Conservation (phyloP, 2,888 invertebrate species). For the Osmoderma eremita region DNA sequence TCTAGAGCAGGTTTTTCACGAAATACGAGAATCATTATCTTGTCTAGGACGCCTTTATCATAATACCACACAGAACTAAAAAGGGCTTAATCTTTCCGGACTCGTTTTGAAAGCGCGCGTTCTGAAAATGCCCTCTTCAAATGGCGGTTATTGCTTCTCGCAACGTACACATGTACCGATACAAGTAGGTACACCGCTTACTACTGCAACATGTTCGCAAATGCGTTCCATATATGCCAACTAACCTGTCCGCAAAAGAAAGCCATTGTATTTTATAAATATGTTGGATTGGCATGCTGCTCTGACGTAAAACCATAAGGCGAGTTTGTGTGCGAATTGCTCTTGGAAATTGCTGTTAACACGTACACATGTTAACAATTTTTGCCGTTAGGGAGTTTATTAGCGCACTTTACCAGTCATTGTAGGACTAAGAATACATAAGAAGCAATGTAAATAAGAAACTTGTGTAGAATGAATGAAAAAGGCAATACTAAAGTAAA, state of each 20-base stretch:
- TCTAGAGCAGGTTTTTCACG: slow-evolving; percentile 27
- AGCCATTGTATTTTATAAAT: slow-evolving; percentile 31
- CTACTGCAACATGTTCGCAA: slow-evolving; percentile 13
- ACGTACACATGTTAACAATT: slow-evolving; percentile 4
- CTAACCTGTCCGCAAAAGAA: slow-evolving; percentile 17
- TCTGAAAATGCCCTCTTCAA: slow-evolving; percentile 23
- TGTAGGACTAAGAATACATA: too few relatives aligned
- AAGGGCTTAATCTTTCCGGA: slow-evolving; percentile 30
- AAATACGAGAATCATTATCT: slow-evolving; percentile 15
- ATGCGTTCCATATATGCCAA: slow-evolving; percentile 30
- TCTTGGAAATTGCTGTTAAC: not conserved
- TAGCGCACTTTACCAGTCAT: too few relatives aligned
- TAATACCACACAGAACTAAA: slow-evolving; percentile 10
- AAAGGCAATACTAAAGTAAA: too few relatives aligned
- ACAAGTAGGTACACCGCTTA: slow-evolving; percentile 7
- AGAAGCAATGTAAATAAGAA: too few relatives aligned
- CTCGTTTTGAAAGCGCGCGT: slow-evolving; percentile 30
- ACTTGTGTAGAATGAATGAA: too few relatives aligned
- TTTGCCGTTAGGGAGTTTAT: not conserved
- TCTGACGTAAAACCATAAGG: not conserved
- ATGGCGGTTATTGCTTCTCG: slow-evolving; percentile 32
- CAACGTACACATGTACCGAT: not conserved
- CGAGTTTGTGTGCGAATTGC: slow-evolving; percentile 10
- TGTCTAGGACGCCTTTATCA: slow-evolving; percentile 26
- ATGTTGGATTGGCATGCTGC: slow-evolving; percentile 15